Evolutionary conservation across 1,140 invertebrate genomes (phyloP), one percentile per base, ranked within the genome.

Genomic region (Diachasmimorpha longicaudata): DNA sequence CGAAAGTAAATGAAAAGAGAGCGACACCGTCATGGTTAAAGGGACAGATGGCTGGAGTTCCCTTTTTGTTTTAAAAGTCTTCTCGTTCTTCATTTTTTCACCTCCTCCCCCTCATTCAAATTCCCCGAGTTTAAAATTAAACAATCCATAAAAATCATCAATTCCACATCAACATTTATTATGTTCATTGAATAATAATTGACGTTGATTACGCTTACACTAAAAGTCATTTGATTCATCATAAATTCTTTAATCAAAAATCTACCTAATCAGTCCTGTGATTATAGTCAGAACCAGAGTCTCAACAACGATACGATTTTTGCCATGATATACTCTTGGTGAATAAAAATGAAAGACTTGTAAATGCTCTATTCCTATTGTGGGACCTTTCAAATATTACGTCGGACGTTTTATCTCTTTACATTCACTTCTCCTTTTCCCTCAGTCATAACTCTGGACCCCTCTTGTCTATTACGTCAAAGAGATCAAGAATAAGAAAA

Each of bases 241-340:
- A 37, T 39, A 68, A 39, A 37, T 72, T 55, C 9, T 25, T 70
- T 48, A 10, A 31, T 66, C 55, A 75, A 74, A 76, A 66, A 58
- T 76, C 19, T 71, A 71, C 13, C 69, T 71, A 71, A 71, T 71
- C 69, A 71, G 37, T 77, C 67, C 67, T 70, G 66, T 73, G 69
- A 71, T 72, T 72, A 48, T 77, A 72, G 48, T 77, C 71, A 42
- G 71, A 68, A 55, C 31, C 70, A 25, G 44, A 76, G 63, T 66
- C 75, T 44, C 58, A 25, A 63, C 58, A 63, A 25, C 21, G 58
- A 72, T 37, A 48, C 67, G 25, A 72, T 69, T 77, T 44, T 72
- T 58, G 73, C 69, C 77, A 78, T 78, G 77, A 73, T 37, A 74
- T 67, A 46, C 77, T 78, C 77, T 75, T 36, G 37, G 14, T 21